phyloP scores from a whole-genome alignment of 2,113 vertebrate genomes.

The Pachycephala philippinensis region DNA sequence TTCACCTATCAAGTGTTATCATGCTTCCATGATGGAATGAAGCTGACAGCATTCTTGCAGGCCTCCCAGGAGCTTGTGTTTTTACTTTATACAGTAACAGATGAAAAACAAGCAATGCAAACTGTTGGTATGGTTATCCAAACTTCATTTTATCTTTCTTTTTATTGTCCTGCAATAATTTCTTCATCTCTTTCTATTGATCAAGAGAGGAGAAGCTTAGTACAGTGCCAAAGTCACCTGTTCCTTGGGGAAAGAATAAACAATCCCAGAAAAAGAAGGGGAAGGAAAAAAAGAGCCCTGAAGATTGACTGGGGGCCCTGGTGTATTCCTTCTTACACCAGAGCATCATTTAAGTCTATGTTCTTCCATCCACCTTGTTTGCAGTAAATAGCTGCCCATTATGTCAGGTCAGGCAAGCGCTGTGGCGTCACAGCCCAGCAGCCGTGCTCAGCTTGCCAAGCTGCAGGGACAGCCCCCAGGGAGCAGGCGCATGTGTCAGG shows the following conservation, averaged over 20 bases:
- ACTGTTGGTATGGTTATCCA: constrained; percentile 15
- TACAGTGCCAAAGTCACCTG: constrained; percentile 59
- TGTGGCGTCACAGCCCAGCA: constrained; percentile 74
- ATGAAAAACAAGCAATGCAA: background rate
- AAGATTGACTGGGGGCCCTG: constrained; percentile 72
- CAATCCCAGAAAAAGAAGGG: constrained; percentile 19
- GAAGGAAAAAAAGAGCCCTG: background rate
- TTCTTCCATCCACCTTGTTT: constrained; percentile 85
- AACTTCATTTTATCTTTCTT: constrained; percentile 73
- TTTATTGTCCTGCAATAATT: constrained; percentile 74
- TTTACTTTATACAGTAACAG: background rate
- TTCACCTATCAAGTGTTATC: constrained; percentile 45
- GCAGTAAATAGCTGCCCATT: constrained; percentile 88
- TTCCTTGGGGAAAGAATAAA: constrained; percentile 71
- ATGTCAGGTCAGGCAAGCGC: constrained; percentile 78
- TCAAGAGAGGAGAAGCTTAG: constrained; percentile 49
- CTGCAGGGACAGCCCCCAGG: constrained; percentile 30
- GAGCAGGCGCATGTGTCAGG: constrained; percentile 57
- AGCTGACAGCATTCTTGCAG: constrained; percentile 7
- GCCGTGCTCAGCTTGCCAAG: constrained; percentile 61
- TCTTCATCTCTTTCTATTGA: constrained; percentile 77
- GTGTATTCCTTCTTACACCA: constrained; percentile 73
- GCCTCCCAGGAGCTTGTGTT: background rate
- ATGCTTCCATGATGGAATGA: background rate
- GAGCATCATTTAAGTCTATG: constrained; percentile 83